Conservation (phyloP, 2,797 vertebrate genomes). For the Zalophus californianus region DNA sequence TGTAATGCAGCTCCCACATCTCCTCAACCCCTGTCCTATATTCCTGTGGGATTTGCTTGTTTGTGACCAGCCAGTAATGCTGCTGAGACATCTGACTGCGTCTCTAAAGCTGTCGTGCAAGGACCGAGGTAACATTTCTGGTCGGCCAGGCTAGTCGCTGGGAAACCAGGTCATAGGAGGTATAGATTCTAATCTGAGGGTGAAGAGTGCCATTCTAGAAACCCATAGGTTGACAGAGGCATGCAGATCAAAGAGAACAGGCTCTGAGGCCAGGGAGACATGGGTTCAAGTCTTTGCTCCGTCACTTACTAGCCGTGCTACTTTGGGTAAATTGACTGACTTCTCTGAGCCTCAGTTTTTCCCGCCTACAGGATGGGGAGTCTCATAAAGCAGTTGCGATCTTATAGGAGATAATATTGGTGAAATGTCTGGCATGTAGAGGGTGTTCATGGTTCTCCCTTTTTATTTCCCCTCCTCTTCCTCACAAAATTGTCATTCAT, state of each 20-base stretch:
- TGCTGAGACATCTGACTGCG: background rate
- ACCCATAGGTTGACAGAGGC: background rate
- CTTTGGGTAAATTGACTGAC: background rate
- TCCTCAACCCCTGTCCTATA: rapidly evolving
- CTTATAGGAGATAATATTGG: background rate
- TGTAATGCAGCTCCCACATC: background rate
- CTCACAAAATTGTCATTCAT: background rate
- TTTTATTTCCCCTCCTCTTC: background rate
- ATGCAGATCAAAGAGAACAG: background rate
- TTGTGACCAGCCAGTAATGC: background rate
- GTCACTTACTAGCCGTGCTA: background rate
- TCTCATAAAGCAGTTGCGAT: background rate
- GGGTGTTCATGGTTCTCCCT: background rate
- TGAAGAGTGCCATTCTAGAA: background rate
- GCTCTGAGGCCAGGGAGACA: background rate
- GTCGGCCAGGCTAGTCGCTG: background rate
- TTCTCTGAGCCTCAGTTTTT: background rate
- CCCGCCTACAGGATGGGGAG: background rate
- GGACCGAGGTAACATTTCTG: background rate
- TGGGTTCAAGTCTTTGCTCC: background rate
- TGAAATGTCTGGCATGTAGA: background rate
- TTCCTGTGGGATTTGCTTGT: background rate
- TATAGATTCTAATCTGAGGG: background rate
- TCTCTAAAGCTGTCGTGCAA: background rate
- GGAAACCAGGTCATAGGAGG: background rate